Base-by-base conservation (phyloP, 2,113 vertebrate genomes). In the Galeopterus variegatus region DNA sequence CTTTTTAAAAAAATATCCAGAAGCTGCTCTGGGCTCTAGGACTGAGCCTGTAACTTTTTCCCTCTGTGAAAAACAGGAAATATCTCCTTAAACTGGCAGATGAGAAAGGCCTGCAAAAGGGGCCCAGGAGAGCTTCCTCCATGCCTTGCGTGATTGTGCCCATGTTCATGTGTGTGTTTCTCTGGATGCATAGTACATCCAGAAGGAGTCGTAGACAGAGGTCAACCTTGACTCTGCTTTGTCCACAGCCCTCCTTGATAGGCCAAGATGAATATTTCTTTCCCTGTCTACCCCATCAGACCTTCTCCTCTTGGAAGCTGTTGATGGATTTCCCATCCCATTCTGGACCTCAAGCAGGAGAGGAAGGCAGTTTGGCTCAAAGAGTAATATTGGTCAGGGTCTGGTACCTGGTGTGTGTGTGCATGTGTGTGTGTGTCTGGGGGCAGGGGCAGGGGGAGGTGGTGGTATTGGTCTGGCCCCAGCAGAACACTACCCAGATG, bases 161-260 rank as follows among this genome's bases (percentile, higher is more conserved):
- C 14, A 1, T 65, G n/a, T 50, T 10, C 75, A 56, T 67, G 76
- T 77, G 48, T 11, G 3, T 85, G 28, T 54, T 96, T 95, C 52
- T 92, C 12, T 90, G 41, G 33, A 75, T 65, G 3, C 48, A 33
- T 67, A 23, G 19, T 67, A 92, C 11, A 89, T 41, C 24, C 50
- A 75, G 81, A 69, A 81, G 28, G 21, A 88, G 56, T 92, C 88
- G 36, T 12, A 88, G 33, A 79, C 28, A 93, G 69, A 93, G 36
- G n/a, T 69, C 52, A 89, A 86, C 4, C 58, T 93, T 84, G 45
- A 48, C 70, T 98, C 93, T 91, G 88, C 64, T 79, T 89, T 97
- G 73, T 79, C 95, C 54, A 77, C 12, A 86, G 41, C 28, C 62
- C 19, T 87, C 45, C 76, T 65, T 95, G 24, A 15, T 64, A 6